phyloP scores from a whole-genome alignment of 2,888 invertebrate genomes.

The Pollenia angustigena region DNA sequence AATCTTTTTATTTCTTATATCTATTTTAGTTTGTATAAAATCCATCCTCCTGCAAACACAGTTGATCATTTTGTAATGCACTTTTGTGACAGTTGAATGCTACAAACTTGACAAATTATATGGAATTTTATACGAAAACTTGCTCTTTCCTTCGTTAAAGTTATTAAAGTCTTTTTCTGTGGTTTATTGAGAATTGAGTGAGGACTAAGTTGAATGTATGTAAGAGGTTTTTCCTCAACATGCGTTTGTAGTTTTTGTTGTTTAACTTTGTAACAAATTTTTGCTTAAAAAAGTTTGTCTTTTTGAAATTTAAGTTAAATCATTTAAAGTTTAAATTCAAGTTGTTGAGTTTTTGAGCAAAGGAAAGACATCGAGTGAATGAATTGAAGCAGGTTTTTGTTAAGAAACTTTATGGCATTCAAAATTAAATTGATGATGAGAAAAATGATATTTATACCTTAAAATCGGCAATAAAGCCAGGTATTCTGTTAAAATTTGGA shows the following conservation, averaged over 20 bases:
- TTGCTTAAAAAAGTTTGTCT: slow-evolving; percentile 44
- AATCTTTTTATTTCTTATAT: not conserved
- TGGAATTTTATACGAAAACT: slow-evolving; percentile 71
- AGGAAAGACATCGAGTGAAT: not conserved
- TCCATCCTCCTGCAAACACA: slow-evolving; percentile 11
- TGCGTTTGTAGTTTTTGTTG: not conserved
- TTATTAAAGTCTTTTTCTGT: slow-evolving; percentile 56
- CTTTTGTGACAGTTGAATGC: slow-evolving; percentile 66
- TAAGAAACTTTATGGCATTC: not conserved
- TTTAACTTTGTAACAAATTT: slow-evolving; percentile 39
- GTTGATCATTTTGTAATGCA: slow-evolving; percentile 67
- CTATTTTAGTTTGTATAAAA: not conserved
- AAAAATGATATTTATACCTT: not conserved
- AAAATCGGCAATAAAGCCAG: too few relatives aligned
- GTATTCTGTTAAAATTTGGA: too few relatives aligned
- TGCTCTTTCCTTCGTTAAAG: slow-evolving; percentile 33
- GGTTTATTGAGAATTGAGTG: slow-evolving; percentile 33
- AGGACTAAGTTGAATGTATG: slow-evolving; percentile 15
- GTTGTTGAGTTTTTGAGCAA: not conserved
- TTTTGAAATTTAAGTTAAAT: slow-evolving; percentile 21
- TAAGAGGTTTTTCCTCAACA: not conserved
- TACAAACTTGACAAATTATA: slow-evolving; percentile 71
- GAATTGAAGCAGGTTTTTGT: slow-evolving; percentile 8
- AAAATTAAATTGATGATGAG: slow-evolving; percentile 24
- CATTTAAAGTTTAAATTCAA: slow-evolving; percentile 29